Conservation (phyloP, 2,888 invertebrate species). For the Elysia crispata region DNA sequence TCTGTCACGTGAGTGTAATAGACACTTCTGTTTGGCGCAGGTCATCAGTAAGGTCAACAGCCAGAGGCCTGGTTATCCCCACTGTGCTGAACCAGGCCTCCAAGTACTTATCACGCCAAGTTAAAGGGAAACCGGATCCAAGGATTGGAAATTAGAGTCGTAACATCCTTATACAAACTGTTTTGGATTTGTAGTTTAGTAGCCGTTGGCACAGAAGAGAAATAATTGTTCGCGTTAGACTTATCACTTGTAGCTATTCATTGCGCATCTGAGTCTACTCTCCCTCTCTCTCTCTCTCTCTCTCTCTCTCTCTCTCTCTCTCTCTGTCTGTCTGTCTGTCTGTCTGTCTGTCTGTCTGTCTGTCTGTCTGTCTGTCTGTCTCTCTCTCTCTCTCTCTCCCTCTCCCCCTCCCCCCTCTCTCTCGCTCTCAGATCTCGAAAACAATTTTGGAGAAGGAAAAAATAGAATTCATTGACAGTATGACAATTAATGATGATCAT, state of each 20-base stretch:
- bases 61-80: no score
- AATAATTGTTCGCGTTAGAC: neutral
- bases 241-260: no score
- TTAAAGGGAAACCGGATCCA: neutral
- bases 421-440: constrained; percentile 3
- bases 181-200: no score
- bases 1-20: neutral
- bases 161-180: no score
- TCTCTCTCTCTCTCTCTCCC: neutral
- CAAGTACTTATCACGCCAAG: neutral
- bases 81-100: neutral
- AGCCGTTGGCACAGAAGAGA: no score
- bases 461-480: no score
- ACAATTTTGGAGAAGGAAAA: no score
- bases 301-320: neutral
- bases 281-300: neutral
- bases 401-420: neutral
- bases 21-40: neutral
- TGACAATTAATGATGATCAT: no score
- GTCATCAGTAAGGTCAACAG: no score
- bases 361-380: constrained; percentile 9
- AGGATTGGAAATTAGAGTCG: neutral
- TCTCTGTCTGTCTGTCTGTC: neutral
- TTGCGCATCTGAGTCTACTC: neutral
- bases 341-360: neutral